Conservation (phyloP, 2,888 invertebrate genomes). For the Folsomia manolachei region DNA sequence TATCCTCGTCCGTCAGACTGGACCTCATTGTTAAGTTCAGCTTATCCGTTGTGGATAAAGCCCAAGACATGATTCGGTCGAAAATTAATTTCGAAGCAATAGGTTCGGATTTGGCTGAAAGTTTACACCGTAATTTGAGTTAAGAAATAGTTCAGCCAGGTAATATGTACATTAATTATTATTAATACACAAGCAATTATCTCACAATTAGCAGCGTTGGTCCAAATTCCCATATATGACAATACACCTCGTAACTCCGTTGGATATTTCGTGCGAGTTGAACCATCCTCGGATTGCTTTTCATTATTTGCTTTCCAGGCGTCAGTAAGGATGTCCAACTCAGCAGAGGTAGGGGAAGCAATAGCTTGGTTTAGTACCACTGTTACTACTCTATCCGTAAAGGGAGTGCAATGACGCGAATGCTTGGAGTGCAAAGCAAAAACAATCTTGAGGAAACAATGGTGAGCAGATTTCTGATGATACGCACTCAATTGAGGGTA, state of each 20-base stretch:
- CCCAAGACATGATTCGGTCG: not conserved
- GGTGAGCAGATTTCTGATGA: constrained; percentile 26
- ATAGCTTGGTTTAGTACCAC: constrained; percentile 44
- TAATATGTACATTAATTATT: no score
- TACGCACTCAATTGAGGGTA: constrained; percentile 43
- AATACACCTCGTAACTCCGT: constrained; percentile 25
- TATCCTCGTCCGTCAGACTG: not conserved
- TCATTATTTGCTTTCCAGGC: constrained; percentile 28
- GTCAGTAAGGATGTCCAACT: constrained; percentile 44
- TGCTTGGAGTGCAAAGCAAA: constrained; percentile 33
- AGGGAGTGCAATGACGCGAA: constrained; percentile 26
- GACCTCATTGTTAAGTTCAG: not conserved
- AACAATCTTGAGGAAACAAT: constrained; percentile 35
- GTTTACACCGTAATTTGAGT: no score
- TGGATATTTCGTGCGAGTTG: constrained; percentile 16
- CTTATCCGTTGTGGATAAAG: not conserved
- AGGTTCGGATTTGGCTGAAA: not conserved
- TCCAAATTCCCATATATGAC: constrained; percentile 29
- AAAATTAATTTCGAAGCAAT: not conserved
- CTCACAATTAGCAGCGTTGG: not conserved
- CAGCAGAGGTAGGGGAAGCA: constrained; percentile 42
- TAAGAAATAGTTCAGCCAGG: no score
- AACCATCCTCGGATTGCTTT: constrained; percentile 3
- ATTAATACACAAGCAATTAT: no score
- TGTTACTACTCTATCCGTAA: constrained; percentile 41